Percentiles rank a stretch among this genome's conserved stretches.
Conservation (phyloP, 53 echinoderm and acorn worm genomes). For the Apostichopus leukothele region DNA sequence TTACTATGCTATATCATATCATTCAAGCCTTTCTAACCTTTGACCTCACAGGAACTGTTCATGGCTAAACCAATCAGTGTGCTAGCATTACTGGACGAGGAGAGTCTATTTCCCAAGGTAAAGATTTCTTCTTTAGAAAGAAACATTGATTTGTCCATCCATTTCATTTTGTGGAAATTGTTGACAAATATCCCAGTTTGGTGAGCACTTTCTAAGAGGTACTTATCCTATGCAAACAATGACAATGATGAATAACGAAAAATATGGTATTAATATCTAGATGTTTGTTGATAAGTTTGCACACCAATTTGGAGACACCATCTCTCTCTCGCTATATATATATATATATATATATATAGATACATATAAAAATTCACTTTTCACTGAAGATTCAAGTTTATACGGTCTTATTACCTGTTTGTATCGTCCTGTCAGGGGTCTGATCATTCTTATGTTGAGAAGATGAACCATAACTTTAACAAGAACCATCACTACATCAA, state of each 20-base stretch:
- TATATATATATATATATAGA: no score
- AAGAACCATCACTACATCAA: conserved; percentile 95
- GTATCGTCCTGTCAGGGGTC: conserved; percentile 55
- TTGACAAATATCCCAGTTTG: not conserved
- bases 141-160: not conserved
- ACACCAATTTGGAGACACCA: no score
- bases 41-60: conserved; percentile 73
- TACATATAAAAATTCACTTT: no score
- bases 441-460: conserved; percentile 95
- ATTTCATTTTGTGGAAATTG: not conserved
- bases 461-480: conserved; percentile 85
- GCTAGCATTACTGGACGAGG: conserved; percentile 92
- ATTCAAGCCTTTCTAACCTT: not conserved
- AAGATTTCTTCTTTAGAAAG: not conserved
- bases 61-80: conserved; percentile 91
- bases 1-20: no score
- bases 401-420: not conserved
- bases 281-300: no score
- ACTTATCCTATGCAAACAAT: not conserved
- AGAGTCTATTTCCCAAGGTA: conserved; percentile 93
- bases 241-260: not conserved
- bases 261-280: no score
- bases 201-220: not conserved
- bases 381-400: no score
- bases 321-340: no score